A percentile compares a stretch with the other conserved stretches of the same genome.
phyloP scores from a whole-genome alignment of 2,888 invertebrate genomes.

The Eupithecia insigniata region DNA sequence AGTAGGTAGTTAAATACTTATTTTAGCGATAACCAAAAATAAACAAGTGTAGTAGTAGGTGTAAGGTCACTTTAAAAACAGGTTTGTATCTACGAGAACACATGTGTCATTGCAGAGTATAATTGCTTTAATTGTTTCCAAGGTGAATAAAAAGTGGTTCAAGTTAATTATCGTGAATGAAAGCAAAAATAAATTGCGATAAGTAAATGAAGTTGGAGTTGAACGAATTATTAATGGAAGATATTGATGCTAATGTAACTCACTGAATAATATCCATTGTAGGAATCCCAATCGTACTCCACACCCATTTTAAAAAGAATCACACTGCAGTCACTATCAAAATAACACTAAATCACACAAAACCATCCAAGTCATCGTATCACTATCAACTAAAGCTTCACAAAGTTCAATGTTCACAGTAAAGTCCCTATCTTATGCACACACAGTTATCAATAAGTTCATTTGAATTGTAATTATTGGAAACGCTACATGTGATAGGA shows the following conservation, averaged over 20 bases:
- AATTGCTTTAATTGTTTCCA: conserved; percentile 17
- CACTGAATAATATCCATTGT: conserved; percentile 78
- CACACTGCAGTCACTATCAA: conserved; percentile 57
- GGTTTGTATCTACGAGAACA: conserved; percentile 9
- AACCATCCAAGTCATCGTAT: conserved; percentile 49
- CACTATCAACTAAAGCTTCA: conserved; percentile 45
- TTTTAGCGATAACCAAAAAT: not conserved
- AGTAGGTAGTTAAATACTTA: not conserved
- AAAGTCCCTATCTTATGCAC: conserved; percentile 68
- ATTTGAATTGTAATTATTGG: conserved; percentile 63
- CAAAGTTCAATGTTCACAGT: conserved; percentile 53
- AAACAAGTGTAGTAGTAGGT: conserved; percentile 1
- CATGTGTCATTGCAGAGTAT: conserved; percentile 52
- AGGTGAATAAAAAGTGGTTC: conserved; percentile 20
- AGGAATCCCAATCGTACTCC: conserved; percentile 80
- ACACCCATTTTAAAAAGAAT: conserved; percentile 77
- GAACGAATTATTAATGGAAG: conserved; percentile 23
- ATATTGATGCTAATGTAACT: conserved; percentile 54
- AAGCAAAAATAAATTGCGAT: conserved; percentile 15
- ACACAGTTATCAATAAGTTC: conserved; percentile 73
- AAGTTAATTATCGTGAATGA: conserved; percentile 15
- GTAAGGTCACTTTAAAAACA: conserved; percentile 8
- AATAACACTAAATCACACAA: conserved; percentile 57
- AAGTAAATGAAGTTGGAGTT: not conserved
- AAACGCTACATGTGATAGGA: conserved; percentile 64